Conservation (phyloP, 2,797 vertebrate species). For the Synaphobranchus kaupii region DNA sequence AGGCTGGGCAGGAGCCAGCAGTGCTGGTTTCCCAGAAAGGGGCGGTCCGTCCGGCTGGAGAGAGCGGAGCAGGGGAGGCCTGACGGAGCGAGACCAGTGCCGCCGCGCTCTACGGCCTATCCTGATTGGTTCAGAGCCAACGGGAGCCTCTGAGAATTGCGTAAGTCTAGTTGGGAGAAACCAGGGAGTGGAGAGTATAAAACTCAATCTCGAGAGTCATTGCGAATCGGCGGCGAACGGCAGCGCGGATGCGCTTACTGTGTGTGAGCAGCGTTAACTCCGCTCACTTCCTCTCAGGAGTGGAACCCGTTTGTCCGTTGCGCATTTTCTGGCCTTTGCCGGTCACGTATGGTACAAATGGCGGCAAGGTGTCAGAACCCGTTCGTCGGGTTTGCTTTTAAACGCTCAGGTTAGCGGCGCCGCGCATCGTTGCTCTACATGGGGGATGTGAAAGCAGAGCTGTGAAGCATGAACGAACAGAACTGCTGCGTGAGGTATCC, state of each 20-base stretch:
- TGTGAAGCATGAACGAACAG: background rate
- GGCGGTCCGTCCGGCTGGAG: background rate
- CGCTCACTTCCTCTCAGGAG: too few relatives aligned
- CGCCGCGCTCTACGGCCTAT: background rate
- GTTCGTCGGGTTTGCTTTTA: background rate
- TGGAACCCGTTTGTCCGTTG: too few relatives aligned
- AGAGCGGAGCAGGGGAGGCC: background rate
- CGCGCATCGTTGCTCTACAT: background rate
- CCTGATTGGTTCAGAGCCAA: background rate
- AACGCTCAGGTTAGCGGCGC: background rate
- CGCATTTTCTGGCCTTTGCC: too few relatives aligned
- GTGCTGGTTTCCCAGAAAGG: background rate
- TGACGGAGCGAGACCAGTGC: background rate
- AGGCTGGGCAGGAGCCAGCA: slow-evolving; percentile 11
- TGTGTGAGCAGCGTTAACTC: too few relatives aligned
- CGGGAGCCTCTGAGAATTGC: too few relatives aligned
- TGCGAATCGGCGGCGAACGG: too few relatives aligned
- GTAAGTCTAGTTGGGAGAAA: too few relatives aligned
- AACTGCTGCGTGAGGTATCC: background rate
- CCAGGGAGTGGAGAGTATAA: too few relatives aligned
- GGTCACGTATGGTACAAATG: too few relatives aligned
- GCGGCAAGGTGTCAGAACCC: too few relatives aligned
- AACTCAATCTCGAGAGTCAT: too few relatives aligned
- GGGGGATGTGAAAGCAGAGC: background rate
- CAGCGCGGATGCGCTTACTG: too few relatives aligned